phyloP scores from a whole-genome alignment of 1,140 invertebrate genomes.

The Heterodera schachtii region DNA sequence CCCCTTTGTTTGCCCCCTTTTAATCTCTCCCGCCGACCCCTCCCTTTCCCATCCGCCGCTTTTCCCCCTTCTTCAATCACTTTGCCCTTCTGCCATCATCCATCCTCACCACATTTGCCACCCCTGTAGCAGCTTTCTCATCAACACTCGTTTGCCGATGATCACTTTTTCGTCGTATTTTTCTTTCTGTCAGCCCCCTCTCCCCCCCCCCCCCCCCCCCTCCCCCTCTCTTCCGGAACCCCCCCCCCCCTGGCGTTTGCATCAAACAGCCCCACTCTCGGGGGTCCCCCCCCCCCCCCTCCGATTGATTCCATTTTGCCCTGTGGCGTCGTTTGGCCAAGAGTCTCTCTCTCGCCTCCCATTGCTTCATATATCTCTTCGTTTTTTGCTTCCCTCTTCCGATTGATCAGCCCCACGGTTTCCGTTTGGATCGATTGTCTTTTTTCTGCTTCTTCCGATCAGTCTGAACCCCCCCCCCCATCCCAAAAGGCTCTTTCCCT shows the following conservation, averaged over 20 bases:
- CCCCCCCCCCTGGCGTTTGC: neutral
- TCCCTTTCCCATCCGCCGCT: neutral
- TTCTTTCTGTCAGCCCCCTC: too few species aligned
- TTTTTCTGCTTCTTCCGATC: neutral
- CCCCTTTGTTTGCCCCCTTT: neutral
- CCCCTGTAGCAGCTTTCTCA: neutral
- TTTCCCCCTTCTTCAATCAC: neutral
- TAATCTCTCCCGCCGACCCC: neutral
- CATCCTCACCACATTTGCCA: neutral
- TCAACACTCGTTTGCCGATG: conserved; percentile 11
- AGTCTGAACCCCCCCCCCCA: neutral
- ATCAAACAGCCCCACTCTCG: neutral
- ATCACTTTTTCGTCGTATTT: conserved; percentile 8
- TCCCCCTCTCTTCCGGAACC: neutral
- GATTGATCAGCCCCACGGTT: neutral
- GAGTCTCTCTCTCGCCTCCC: neutral
- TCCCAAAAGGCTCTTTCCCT: neutral
- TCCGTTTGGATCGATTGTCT: neutral
- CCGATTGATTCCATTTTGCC: conserved; percentile 19
- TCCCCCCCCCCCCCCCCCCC: neutral
- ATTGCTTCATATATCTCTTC: neutral
- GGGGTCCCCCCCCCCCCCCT: neutral
- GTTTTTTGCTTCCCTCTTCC: neutral
- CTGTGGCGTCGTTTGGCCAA: conserved; percentile 12
- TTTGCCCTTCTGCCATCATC: too few species aligned